phyloP scores from a whole-genome alignment of 2,888 invertebrate species.

The Metalampra italica region DNA sequence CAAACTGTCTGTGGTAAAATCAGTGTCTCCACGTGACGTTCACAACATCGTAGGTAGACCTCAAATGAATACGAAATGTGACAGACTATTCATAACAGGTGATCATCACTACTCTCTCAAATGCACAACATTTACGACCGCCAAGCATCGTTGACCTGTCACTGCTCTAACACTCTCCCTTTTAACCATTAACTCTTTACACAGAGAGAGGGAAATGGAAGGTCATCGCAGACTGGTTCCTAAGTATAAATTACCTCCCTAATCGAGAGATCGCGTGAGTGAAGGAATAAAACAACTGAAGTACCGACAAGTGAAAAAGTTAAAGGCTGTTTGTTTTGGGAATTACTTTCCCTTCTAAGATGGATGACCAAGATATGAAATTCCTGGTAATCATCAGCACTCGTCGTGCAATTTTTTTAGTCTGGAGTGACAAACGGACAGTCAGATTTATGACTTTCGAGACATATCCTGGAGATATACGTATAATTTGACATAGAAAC shows the following conservation, averaged over 20 bases:
- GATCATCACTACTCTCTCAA: neutral
- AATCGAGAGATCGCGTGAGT: conserved; percentile 39
- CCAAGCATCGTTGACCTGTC: conserved; percentile 4
- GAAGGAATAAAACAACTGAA: conserved; percentile 31
- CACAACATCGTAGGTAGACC: neutral
- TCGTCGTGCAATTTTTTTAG: too few relatives aligned
- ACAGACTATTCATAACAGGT: neutral
- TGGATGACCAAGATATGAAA: neutral
- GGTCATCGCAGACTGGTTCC: conserved; percentile 18
- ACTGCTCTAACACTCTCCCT: neutral
- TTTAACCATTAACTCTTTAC: conserved; percentile 5
- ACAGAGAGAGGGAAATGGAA: conserved; percentile 14
- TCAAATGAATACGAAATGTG: neutral
- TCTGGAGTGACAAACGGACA: too few relatives aligned
- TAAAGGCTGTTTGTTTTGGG: conserved; percentile 32
- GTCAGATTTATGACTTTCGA: too few relatives aligned
- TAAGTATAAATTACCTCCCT: conserved; percentile 13
- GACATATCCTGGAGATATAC: too few relatives aligned
- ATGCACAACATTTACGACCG: neutral
- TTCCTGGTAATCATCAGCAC: neutral
- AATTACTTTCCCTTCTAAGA: conserved; percentile 15
- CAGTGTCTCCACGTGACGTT: too few relatives aligned
- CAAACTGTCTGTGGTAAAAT: too few relatives aligned
- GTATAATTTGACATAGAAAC: too few relatives aligned
- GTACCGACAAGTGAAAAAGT: conserved; percentile 27